Conservation (phyloP, 2,888 invertebrate species). For the Chouioia cunea region DNA sequence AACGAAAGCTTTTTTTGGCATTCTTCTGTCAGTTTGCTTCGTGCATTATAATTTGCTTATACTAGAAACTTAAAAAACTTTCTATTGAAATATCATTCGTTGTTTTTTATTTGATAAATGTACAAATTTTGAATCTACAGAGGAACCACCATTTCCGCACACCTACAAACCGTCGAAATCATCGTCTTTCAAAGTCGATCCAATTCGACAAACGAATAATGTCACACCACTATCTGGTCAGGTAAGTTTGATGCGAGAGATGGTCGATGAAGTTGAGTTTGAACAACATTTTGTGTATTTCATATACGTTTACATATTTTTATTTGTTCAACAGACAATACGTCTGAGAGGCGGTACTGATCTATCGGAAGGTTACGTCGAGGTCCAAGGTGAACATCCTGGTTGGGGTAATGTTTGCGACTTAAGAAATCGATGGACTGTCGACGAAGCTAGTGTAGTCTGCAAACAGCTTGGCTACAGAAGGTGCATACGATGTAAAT, state of each 20-base stretch:
- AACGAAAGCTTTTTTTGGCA: constrained; percentile 12
- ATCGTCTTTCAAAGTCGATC: constrained; percentile 13
- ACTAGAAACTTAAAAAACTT: background rate
- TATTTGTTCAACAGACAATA: constrained; percentile 57
- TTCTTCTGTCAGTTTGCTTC: constrained; percentile 18
- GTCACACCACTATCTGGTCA: constrained; percentile 62
- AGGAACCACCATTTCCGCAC: constrained; percentile 61
- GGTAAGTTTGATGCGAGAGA: constrained; percentile 52
- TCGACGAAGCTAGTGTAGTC: constrained; percentile 70
- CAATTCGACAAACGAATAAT: constrained; percentile 40
- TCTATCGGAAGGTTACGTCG: constrained; percentile 69
- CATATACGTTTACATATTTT: background rate
- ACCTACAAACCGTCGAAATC: constrained; percentile 59
- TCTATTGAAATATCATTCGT: background rate
- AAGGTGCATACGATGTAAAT: constrained; percentile 59
- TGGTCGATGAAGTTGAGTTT: constrained; percentile 1
- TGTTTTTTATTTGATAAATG: background rate
- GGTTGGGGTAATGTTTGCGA: constrained; percentile 72
- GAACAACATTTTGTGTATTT: background rate
- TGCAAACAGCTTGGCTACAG: constrained; percentile 70
- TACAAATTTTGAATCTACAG: constrained; percentile 50
- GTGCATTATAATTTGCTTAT: constrained; percentile 30
- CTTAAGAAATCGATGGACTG: constrained; percentile 67
- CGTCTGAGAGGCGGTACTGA: constrained; percentile 68
- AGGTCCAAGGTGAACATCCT: constrained; percentile 64